Evolutionary conservation across 2,888 invertebrate species (phyloP).

Genomic region (Tromatobia lineatoria): DNA sequence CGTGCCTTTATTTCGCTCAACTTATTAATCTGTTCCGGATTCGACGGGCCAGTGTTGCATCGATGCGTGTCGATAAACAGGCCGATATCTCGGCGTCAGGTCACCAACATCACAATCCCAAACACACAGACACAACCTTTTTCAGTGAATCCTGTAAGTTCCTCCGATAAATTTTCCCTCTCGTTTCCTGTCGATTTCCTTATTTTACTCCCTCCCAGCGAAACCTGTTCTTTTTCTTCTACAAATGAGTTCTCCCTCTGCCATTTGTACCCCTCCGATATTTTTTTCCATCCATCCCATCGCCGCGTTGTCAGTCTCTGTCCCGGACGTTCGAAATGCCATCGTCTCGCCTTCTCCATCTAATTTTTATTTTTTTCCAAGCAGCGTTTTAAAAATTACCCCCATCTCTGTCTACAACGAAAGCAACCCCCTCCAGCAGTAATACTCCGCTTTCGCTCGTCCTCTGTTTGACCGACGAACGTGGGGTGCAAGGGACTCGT

Average conservation of each 20-base stretch:
- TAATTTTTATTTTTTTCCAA: conserved; percentile 83
- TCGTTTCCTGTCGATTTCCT: conserved; percentile 52
- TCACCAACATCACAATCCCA: neutral
- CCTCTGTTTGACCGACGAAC: conserved; percentile 46
- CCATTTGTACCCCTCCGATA: conserved; percentile 40
- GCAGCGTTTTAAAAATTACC: conserved; percentile 83
- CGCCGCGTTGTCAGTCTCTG: conserved; percentile 37
- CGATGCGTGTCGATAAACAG: conserved; percentile 68
- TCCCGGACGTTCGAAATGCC: conserved; percentile 52
- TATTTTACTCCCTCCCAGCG: conserved; percentile 12
- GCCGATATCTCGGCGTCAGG: conserved; percentile 27
- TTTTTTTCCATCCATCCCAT: conserved; percentile 3
- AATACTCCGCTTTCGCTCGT: conserved; percentile 20
- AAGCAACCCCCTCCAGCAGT: conserved; percentile 37
- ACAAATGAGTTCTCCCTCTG: conserved; percentile 64
- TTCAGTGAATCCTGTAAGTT: conserved; percentile 78
- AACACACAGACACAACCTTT: conserved; percentile 60
- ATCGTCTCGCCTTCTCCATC: conserved; percentile 72
- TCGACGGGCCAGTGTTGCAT: conserved; percentile 59
- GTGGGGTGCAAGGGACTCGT: conserved; percentile 58
- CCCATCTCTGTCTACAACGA: conserved; percentile 44
- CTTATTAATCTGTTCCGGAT: conserved; percentile 53
- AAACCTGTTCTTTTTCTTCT: neutral
- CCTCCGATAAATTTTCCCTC: conserved; percentile 69
- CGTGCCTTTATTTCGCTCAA: conserved; percentile 44